Percentiles rank a stretch among this genome's conserved stretches.
Evolutionary conservation across 2,113 vertebrate species (phyloP).

Genomic region (Rhabdomys dilectus): DNA sequence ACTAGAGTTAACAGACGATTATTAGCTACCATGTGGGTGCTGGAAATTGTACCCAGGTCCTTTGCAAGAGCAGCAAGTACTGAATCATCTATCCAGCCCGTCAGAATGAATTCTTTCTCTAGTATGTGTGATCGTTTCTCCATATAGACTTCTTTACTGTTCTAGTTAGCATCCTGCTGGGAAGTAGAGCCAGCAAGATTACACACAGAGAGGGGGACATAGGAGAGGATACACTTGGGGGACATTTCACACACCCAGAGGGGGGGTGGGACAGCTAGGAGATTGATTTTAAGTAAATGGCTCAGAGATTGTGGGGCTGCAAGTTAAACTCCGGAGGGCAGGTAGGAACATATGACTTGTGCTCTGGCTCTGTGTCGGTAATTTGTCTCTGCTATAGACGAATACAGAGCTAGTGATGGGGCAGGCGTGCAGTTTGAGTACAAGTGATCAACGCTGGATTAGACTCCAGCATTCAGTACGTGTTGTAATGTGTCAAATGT

Average conservation of each 20-base stretch:
- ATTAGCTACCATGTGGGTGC: background rate
- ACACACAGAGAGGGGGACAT: too few relatives aligned
- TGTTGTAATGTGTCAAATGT: slow-evolving; percentile 23
- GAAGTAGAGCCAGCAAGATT: background rate
- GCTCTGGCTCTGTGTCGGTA: background rate
- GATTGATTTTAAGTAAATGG: background rate
- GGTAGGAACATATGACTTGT: background rate
- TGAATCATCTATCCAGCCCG: background rate
- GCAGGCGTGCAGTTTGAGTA: background rate
- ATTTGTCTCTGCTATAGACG: slow-evolving; percentile 37
- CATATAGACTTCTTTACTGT: background rate
- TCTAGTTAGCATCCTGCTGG: background rate
- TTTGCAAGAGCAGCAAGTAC: background rate
- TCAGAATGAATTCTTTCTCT: slow-evolving; percentile 16
- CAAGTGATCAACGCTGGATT: background rate
- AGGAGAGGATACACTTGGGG: background rate
- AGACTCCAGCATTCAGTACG: background rate
- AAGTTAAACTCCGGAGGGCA: background rate
- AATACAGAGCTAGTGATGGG: background rate
- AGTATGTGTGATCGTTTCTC: background rate
- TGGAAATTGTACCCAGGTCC: background rate
- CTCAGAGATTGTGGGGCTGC: background rate
- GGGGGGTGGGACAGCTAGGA: background rate
- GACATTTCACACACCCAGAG: background rate
- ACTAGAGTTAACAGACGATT: background rate